Base-by-base conservation (phyloP, 2,797 vertebrate genomes). In the Chrosomus eos region DNA sequence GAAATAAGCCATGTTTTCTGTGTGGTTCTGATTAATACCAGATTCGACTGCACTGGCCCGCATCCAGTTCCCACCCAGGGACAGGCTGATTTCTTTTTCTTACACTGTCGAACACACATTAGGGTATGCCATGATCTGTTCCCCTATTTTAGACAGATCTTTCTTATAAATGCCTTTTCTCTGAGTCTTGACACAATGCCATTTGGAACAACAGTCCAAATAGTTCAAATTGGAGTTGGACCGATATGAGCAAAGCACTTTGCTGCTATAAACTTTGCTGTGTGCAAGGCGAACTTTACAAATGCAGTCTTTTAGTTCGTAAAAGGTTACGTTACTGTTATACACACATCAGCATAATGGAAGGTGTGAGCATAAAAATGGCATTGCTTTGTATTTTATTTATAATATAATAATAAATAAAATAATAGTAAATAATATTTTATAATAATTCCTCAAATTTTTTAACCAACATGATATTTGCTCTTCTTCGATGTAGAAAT, bases 21-120 rank as follows among this genome's bases (percentile, higher is more conserved):
- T 92, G 91, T 89, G 91, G 83, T 89, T 92, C 91, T 95, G 94
- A 95, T 95, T 95, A 95, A 92, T 93, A 89, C 92, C 94, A 95
- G 94, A 94, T 92, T 93, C 87, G 90, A 90, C 93, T 91, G 89
- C 89, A 89, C 90, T 92, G 93, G 93, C 91, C 73, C 85, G 77
- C 85, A 66, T 92, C 92, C 93, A 93, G 90, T 85, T 93, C 90
- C 88, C 90, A 87, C 87, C 90, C 90, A 89, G 90, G 91, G 91
- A 93, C 87, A 83, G 60, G 85, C 79, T 82, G 87, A 91, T 92
- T 89, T 82, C 89, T 88, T 87, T 82, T 66, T 88, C 85, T 84
- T 88, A 68, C 79, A 68, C 81, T 87, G 83, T 84, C 82, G 58
- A 88, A 87, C 82, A 84, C 86, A 81, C 77, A 81, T 85, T 81